Conservation (phyloP, 2,113 vertebrate species). For the Pedetes capensis region DNA sequence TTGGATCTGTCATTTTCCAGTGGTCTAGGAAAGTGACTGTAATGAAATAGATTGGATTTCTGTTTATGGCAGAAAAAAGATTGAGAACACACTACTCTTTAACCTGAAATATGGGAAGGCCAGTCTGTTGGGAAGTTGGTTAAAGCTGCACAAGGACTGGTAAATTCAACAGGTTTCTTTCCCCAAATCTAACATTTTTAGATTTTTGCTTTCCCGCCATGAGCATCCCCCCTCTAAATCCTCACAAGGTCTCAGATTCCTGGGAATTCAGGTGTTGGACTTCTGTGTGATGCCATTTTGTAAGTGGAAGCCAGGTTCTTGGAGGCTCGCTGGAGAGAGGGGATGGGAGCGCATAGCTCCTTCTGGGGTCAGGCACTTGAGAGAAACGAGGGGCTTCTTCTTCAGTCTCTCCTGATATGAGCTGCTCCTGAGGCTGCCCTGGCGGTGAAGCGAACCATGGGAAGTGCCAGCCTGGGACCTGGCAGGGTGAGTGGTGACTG, state of each 20-base stretch:
- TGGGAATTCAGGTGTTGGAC: slow-evolving; percentile 64
- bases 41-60: slow-evolving; percentile 39
- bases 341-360: neutral
- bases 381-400: neutral
- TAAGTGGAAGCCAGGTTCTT: neutral
- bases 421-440: neutral
- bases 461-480: too few species aligned
- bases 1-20: neutral
- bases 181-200: slow-evolving; percentile 63
- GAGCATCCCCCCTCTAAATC: slow-evolving; percentile 42
- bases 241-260: slow-evolving; percentile 51
- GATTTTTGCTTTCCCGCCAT: slow-evolving; percentile 53
- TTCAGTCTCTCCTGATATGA: neutral
- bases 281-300: neutral
- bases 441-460: neutral
- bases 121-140: neutral
- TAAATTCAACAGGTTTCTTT: slow-evolving; percentile 48
- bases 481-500: neutral
- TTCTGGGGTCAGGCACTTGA: neutral
- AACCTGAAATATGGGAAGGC: neutral
- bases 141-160: slow-evolving; percentile 2
- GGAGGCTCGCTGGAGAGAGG: neutral
- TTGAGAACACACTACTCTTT: slow-evolving; percentile 4
- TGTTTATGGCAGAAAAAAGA: slow-evolving; percentile 39
- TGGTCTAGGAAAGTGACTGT: neutral